Evolutionary conservation across 2,113 vertebrate species (phyloP).

Genomic region (Arizona elegans): DNA sequence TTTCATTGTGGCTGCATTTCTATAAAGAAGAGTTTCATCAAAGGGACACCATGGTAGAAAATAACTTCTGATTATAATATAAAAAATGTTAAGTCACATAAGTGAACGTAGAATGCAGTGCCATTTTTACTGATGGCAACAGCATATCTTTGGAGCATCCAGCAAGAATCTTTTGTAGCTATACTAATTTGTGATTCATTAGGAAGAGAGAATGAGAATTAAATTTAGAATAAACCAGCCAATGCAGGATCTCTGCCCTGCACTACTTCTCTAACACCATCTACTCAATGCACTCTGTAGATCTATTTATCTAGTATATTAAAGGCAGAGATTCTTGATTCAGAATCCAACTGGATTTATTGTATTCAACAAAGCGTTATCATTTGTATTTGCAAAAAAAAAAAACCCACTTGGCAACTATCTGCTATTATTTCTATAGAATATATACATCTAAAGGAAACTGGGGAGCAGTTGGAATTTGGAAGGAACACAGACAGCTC

Average conservation of each 20-base stretch:
- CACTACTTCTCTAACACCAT: background rate
- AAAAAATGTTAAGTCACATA: background rate
- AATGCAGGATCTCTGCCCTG: background rate
- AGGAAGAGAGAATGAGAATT: background rate
- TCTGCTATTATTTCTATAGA: background rate
- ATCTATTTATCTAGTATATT: background rate
- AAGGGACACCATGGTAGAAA: background rate
- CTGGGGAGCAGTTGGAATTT: background rate
- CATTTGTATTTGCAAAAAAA: background rate
- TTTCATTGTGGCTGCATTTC: background rate
- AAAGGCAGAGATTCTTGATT: background rate
- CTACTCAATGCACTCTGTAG: background rate
- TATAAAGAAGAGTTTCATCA: background rate
- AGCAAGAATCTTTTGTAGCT: background rate
- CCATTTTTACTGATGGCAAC: background rate
- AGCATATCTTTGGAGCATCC: background rate
- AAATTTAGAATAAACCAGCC: background rate
- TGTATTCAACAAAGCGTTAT: background rate
- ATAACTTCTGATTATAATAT: background rate
- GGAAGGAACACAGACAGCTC: background rate
- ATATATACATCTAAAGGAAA: no score
- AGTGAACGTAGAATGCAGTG: background rate
- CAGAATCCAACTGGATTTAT: background rate
- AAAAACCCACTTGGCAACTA: background rate
- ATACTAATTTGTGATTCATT: background rate